Conservation (phyloP, 1,140 invertebrate genomes). For the Megathymus violae region DNA sequence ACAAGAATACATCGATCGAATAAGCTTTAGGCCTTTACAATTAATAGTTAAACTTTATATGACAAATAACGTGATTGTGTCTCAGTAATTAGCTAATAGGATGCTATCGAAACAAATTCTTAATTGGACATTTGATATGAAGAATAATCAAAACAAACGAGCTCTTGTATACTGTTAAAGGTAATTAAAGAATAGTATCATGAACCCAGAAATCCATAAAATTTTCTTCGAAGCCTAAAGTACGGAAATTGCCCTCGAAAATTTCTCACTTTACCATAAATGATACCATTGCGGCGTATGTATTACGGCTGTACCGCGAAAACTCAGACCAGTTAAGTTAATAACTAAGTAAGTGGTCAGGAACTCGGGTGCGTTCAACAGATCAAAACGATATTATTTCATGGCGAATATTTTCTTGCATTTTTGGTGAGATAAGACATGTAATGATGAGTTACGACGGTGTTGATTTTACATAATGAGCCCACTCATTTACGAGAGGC, state of each 20-base stretch:
- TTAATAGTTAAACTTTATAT: too few relatives aligned
- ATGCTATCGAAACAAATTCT: too few relatives aligned
- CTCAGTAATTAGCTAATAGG: too few relatives aligned
- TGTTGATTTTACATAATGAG: constrained; percentile 68
- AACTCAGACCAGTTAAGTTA: constrained; percentile 43
- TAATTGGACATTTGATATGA: neutral
- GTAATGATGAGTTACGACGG: constrained; percentile 62
- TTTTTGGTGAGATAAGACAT: constrained; percentile 37
- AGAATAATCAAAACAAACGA: neutral
- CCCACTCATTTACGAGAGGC: constrained; percentile 52
- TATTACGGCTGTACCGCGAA: constrained; percentile 32
- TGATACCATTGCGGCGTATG: constrained; percentile 34
- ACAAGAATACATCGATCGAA: too few relatives aligned
- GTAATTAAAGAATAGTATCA: constrained; percentile 11
- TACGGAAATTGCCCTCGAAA: constrained; percentile 35
- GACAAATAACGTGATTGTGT: too few relatives aligned
- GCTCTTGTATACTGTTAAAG: constrained; percentile 1
- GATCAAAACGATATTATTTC: constrained; percentile 55
- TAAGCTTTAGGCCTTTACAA: too few relatives aligned
- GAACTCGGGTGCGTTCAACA: constrained; percentile 37
- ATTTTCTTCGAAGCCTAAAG: constrained; percentile 42
- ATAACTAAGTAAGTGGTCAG: constrained; percentile 44
- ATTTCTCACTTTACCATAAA: constrained; percentile 47
- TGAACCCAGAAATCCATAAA: constrained; percentile 13
- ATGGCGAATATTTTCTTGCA: constrained; percentile 42